phyloP scores from a whole-genome alignment of 2,113 vertebrate species.

The Oceanites oceanicus region DNA sequence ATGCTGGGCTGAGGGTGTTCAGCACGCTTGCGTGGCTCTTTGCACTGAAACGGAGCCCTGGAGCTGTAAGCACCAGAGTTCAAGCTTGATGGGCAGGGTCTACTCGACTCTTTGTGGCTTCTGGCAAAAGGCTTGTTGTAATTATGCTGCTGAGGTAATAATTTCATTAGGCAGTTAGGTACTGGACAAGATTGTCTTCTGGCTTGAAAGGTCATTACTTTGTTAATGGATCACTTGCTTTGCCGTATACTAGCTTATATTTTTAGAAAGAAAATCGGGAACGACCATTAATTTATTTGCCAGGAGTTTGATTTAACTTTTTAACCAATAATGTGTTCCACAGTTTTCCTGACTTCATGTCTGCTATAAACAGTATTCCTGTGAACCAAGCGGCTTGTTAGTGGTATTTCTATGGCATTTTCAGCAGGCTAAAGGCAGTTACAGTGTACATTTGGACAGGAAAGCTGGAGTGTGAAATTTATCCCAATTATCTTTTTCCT shows the following conservation, averaged over 20 bases:
- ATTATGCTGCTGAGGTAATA: neutral
- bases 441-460: neutral
- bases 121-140: neutral
- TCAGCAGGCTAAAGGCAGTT: neutral
- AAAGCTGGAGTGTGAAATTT: neutral
- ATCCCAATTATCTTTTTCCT: neutral
- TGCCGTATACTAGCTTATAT: neutral
- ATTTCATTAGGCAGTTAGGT: neutral
- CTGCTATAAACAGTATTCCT: neutral
- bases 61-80: neutral
- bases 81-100: neutral
- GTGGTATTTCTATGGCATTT: neutral
- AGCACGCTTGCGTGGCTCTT: neutral
- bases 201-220: neutral
- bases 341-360: slow-evolving; percentile 2
- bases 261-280: neutral
- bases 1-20: rapidly evolving
- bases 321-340: neutral
- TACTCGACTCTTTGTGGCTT: neutral
- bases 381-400: neutral
- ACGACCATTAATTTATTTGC: neutral
- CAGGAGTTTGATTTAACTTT: neutral
- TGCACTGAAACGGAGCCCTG: too few relatives aligned
- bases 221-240: neutral
- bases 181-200: neutral